Conservation (phyloP, 2,888 invertebrate genomes). For the Imbricaverruca yamaguchii region DNA sequence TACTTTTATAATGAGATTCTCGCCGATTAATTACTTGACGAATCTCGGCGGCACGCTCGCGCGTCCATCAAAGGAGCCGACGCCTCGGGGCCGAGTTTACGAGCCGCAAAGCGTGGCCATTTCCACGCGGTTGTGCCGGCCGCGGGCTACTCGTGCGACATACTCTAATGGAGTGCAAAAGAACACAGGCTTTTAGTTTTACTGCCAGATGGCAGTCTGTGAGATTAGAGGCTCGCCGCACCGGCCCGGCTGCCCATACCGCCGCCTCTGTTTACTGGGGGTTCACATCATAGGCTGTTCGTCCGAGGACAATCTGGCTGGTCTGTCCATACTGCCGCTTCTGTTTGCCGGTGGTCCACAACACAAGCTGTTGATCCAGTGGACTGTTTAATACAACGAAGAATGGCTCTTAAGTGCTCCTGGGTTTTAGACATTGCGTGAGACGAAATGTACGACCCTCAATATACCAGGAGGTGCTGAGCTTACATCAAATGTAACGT, state of each 20-base stretch:
- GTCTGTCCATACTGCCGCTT: neutral
- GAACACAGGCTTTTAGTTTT: constrained; percentile 12
- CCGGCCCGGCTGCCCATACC: neutral
- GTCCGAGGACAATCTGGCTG: neutral
- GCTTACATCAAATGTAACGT: too few relatives aligned
- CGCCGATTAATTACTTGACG: neutral
- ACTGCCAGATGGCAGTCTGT: neutral
- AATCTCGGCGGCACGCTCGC: neutral
- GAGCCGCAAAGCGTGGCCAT: neutral
- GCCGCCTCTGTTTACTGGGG: too few relatives aligned
- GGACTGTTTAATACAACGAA: too few relatives aligned
- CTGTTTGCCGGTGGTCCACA: neutral
- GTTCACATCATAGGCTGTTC: too few relatives aligned
- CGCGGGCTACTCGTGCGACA: neutral
- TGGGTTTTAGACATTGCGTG: too few relatives aligned
- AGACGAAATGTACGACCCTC: too few relatives aligned
- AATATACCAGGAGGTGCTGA: too few relatives aligned
- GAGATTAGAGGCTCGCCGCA: neutral
- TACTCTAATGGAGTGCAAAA: constrained; percentile 9
- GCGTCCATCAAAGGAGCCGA: neutral
- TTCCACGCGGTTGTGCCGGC: neutral
- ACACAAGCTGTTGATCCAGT: neutral
- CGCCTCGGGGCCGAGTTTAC: neutral
- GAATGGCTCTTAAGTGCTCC: too few relatives aligned
- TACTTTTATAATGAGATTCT: neutral